Conservation (phyloP, 1,140 invertebrate genomes). For the Apis laboriosa region DNA sequence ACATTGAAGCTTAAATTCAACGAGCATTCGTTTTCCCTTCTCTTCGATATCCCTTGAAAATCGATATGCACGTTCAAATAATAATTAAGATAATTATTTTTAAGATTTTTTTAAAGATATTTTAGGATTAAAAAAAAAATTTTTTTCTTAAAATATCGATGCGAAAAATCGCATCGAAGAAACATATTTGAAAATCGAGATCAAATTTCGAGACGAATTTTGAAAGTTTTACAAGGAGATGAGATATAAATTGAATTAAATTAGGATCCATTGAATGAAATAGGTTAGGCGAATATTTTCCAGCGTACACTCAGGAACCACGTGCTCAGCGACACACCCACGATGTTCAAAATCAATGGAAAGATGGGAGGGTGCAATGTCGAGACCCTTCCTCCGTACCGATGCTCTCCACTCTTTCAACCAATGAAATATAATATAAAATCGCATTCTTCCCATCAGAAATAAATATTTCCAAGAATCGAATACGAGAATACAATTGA, state of each 20-base stretch:
- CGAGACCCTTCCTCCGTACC: conserved; percentile 16
- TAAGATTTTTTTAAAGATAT: too few species aligned
- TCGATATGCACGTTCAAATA: too few species aligned
- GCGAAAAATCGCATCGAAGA: too few species aligned
- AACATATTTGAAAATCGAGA: too few species aligned
- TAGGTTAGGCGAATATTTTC: background rate
- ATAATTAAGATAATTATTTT: too few species aligned
- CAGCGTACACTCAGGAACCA: conserved; percentile 23
- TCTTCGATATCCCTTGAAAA: too few species aligned
- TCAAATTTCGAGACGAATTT: background rate
- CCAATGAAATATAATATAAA: background rate
- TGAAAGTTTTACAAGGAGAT: background rate
- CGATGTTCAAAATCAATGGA: conserved; percentile 56
- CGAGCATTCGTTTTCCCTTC: too few species aligned
- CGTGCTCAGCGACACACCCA: conserved; percentile 58
- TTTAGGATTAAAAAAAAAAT: too few species aligned
- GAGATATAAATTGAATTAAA: background rate
- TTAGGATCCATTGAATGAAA: background rate
- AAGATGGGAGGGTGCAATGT: conserved; percentile 13
- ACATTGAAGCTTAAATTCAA: too few species aligned
- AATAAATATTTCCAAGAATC: background rate
- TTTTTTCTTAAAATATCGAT: background rate
- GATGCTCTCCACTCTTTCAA: background rate
- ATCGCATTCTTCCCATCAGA: background rate
- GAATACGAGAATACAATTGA: too few species aligned